Evolutionary conservation across 2,797 vertebrate species (phyloP), one percentile per base, ranked within the genome.

Genomic region (Harpagifer antarcticus): DNA sequence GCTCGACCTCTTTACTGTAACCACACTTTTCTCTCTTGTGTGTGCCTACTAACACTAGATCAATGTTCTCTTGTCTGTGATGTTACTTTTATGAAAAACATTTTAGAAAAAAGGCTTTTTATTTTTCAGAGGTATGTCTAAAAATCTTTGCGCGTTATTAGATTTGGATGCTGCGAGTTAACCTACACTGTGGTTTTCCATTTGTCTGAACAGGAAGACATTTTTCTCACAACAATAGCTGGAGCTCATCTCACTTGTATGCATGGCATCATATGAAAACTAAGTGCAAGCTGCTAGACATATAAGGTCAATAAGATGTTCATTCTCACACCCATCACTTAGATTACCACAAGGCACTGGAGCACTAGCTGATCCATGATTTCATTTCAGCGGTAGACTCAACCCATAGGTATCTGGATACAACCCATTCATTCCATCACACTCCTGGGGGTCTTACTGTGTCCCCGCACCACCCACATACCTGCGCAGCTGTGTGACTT

Each of bases 1-100:
- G 74, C 59, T 84, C 85, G 3, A 83, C 86, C 84, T 88, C 81
- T 90, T 91, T 91, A 80, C 77, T 86, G 82, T 87, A 85, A 89
- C 86, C 83, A 56, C 90, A 89, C 62, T 56, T 44, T 58, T 61
- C 68, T 79, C 61, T 78, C 56, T 78, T 7, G 11, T 27, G 10
- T 81, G 45, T 44, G 63, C 45, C 68, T 45, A 17, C 53, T 79
- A 57, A n/a, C 60, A 68, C n/a, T 67, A 33, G 55, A 33, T 17
- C 47, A 65, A 4, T 23, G 23, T 66, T 66, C 31, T 70, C 1
- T 40, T 3, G 10, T 66, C 50, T 68, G 5, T 27, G 1, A 48
- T 45, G 20, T 49, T 45, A 3, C 16, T 31, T 42, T 12, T 56
- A 6, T 13, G 40, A 60, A 10, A 43, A 23, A 60, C 10, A 43